Evolutionary conservation across 2,113 vertebrate genomes (phyloP).

Genomic region (Manacus vitellinus): DNA sequence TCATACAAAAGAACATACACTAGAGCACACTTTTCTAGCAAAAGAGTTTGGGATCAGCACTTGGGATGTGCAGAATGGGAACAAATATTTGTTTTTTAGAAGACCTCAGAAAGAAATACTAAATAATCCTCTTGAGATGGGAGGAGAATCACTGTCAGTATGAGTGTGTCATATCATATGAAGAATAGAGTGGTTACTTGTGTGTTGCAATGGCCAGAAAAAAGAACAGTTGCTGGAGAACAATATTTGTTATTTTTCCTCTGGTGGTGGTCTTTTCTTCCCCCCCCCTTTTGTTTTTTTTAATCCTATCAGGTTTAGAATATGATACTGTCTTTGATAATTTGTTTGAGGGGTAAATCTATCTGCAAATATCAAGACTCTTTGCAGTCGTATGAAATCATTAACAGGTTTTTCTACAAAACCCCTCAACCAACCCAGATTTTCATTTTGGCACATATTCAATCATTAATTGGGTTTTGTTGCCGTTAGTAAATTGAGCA

Average conservation of each 20-base stretch:
- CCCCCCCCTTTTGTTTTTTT: background rate
- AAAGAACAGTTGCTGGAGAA: background rate
- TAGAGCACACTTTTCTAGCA: conserved; percentile 4
- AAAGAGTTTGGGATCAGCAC: background rate
- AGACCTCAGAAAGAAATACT: background rate
- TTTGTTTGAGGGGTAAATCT: background rate
- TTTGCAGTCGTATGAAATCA: background rate
- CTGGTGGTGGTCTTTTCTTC: background rate
- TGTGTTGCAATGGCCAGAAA: conserved; percentile 29
- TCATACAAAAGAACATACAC: background rate
- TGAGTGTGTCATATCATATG: conserved; percentile 16
- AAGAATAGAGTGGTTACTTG: conserved; percentile 6
- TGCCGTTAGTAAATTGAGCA: conserved; percentile 43
- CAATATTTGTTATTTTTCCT: conserved; percentile 2
- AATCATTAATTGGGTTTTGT: conserved; percentile 48
- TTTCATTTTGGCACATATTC: conserved; percentile 22
- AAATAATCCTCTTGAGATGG: conserved; percentile 42
- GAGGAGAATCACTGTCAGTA: conserved; percentile 35
- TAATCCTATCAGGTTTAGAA: background rate
- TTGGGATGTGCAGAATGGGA: conserved; percentile 1
- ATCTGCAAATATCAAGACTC: background rate
- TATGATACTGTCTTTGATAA: background rate
- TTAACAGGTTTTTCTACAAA: background rate
- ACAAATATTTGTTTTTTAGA: conserved; percentile 10
- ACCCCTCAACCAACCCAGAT: background rate